A percentile compares a stretch with the other conserved stretches of the same genome.
These are phyloP conservation scores for Aphyosemion australe DNA, from an alignment of 2,113 vertebrate genomes.

Conservation along the genomic window DNA sequence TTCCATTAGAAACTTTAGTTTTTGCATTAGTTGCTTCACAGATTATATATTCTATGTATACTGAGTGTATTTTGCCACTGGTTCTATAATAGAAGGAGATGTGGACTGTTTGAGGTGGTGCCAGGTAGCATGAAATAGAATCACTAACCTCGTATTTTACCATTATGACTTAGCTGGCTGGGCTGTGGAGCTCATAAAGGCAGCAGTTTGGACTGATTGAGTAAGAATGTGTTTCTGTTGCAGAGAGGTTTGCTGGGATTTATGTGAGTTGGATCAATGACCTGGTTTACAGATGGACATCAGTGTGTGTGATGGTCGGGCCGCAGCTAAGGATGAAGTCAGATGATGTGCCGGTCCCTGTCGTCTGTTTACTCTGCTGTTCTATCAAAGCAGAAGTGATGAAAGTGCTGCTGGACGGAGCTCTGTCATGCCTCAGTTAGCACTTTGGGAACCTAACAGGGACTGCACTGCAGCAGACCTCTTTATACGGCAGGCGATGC, in stretches of 20 bases:
- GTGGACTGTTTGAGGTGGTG: background rate
- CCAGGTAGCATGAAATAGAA: conserved; percentile 5
- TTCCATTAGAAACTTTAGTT: too few relatives aligned
- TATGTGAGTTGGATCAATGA: conserved; percentile 11
- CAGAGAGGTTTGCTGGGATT: conserved; percentile 16
- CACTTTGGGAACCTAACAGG: conserved; percentile 22
- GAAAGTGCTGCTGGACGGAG: conserved; percentile 30
- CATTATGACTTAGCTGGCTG: conserved; percentile 7
- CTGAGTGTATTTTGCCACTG: background rate
- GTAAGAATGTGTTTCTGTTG: background rate
- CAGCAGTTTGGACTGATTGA: conserved; percentile 13
- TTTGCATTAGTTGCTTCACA: background rate
- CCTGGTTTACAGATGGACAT: conserved; percentile 13
- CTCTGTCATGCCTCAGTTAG: conserved; percentile 43
- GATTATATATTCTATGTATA: background rate
- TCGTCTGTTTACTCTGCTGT: conserved; percentile 52
- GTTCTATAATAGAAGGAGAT: background rate
- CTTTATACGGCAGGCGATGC: background rate
- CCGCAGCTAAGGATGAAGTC: background rate
- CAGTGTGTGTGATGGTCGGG: conserved; percentile 4
- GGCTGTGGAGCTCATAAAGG: conserved; percentile 1
- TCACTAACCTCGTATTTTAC: conserved; percentile 6
- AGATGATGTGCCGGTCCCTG: conserved; percentile 11
- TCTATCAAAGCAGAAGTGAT: conserved; percentile 34
- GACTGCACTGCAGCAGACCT: conserved; percentile 31